These are phyloP conservation scores for Saimiri boliviensis DNA, from an alignment of 2,113 vertebrate genomes.

Conservation along the genomic window DNA sequence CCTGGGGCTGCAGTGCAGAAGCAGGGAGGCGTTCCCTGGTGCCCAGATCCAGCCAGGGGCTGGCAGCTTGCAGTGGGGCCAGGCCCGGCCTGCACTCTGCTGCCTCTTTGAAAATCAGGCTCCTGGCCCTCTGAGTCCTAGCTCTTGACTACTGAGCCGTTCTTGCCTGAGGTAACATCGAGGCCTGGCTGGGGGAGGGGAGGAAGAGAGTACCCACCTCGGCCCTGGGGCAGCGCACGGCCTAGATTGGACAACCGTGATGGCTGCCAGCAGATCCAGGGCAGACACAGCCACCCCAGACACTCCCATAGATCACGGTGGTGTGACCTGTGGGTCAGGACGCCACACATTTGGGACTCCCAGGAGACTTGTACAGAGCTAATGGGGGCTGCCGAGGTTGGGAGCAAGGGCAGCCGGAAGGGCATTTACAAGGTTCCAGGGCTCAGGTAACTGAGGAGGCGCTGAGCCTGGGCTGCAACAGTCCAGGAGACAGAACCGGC, in stretches of 20 bases:
- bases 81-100: not conserved
- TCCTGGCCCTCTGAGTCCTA: not conserved
- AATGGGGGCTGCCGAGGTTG: not conserved
- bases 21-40: not conserved
- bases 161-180: not conserved
- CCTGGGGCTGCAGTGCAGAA: not conserved
- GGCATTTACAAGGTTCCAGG: not conserved
- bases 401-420: not conserved
- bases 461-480: not conserved
- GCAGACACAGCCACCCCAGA: not conserved
- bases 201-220: not conserved
- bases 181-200: not conserved
- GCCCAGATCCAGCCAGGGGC: not conserved
- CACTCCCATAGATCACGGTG: not conserved
- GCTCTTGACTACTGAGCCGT: not conserved
- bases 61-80: not conserved
- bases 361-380: not conserved
- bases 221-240: not conserved
- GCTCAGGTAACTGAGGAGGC: not conserved
- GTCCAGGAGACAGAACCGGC: too few relatives aligned
- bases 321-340: not conserved
- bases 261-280: slow-evolving; percentile 58
- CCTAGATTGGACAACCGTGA: slow-evolving; percentile 53
- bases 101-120: not conserved
- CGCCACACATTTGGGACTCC: not conserved